Evolutionary conservation across 2,113 vertebrate genomes (phyloP).

Genomic region (Pteruthius melanotis): DNA sequence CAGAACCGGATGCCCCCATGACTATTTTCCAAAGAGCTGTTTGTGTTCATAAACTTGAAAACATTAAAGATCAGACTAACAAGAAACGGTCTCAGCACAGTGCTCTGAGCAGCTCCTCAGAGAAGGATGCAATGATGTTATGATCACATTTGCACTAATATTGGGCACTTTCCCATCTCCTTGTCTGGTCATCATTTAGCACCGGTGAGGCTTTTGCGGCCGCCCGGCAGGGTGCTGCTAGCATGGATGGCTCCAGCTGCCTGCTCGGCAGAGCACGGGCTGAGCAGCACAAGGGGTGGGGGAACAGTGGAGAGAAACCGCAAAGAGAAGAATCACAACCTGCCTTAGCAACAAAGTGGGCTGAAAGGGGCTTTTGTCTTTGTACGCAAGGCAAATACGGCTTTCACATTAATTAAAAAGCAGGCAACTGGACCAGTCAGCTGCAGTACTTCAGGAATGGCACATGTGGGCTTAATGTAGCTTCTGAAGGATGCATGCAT

Average conservation of each 20-base stretch:
- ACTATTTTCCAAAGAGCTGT: background rate
- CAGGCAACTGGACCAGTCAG: background rate
- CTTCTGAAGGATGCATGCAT: background rate
- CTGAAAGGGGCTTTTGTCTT: background rate
- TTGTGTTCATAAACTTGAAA: background rate
- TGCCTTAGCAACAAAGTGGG: background rate
- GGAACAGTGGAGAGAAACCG: background rate
- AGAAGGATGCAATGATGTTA: background rate
- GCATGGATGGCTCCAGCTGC: background rate
- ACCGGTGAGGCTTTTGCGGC: background rate
- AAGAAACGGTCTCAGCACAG: background rate
- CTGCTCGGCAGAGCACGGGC: accelerated
- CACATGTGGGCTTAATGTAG: background rate
- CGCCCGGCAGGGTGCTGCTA: background rate
- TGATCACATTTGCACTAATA: background rate
- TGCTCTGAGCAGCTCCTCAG: accelerated
- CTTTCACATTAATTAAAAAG: background rate
- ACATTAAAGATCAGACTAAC: background rate
- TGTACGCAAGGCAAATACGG: accelerated
- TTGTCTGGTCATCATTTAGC: background rate
- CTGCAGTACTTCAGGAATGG: background rate
- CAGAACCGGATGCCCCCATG: accelerated
- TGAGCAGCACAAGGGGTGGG: background rate
- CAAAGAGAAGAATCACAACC: background rate
- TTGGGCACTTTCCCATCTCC: background rate